phyloP scores from a whole-genome alignment of 2,113 vertebrate genomes.

The Myrmecophaga tridactyla region DNA sequence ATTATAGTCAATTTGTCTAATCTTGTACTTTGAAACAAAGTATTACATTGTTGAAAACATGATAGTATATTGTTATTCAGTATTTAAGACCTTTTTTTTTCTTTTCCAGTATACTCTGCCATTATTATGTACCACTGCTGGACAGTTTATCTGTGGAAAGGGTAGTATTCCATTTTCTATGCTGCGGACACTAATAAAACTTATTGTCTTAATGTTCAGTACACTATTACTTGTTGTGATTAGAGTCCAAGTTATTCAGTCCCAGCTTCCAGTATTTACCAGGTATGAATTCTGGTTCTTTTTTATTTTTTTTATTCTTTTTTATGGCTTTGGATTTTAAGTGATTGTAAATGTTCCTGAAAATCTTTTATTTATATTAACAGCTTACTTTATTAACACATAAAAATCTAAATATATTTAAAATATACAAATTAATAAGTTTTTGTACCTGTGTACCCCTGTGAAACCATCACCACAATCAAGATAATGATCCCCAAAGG shows the following conservation, averaged over 20 bases:
- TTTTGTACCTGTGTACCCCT: neutral
- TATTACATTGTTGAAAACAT: neutral
- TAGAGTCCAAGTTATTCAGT: constrained; percentile 98
- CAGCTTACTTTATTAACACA: neutral
- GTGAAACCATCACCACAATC: neutral
- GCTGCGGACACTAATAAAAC: constrained; percentile 94
- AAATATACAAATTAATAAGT: neutral
- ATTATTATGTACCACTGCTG: constrained; percentile 86
- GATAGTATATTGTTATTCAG: neutral
- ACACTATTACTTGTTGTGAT: constrained; percentile 95
- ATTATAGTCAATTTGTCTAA: constrained; percentile 13
- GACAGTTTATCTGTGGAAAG: constrained; percentile 92
- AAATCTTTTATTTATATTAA: constrained; percentile 28
- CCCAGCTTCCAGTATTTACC: constrained; percentile 98
- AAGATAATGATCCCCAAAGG: neutral
- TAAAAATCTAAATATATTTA: neutral
- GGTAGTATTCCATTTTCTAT: constrained; percentile 92
- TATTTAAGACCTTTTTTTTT: constrained; percentile 35
- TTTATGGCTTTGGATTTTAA: constrained; percentile 11
- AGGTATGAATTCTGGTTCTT: constrained; percentile 84
- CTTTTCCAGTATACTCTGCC: constrained; percentile 92
- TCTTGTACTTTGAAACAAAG: neutral
- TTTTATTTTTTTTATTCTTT: neutral
- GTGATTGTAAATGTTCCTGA: neutral
- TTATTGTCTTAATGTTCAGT: constrained; percentile 96